These are phyloP conservation scores for Catostylus mosaicus DNA, from an alignment of 30 jellyfish, hydroid and myxozoan species.

Conservation along the genomic window DNA sequence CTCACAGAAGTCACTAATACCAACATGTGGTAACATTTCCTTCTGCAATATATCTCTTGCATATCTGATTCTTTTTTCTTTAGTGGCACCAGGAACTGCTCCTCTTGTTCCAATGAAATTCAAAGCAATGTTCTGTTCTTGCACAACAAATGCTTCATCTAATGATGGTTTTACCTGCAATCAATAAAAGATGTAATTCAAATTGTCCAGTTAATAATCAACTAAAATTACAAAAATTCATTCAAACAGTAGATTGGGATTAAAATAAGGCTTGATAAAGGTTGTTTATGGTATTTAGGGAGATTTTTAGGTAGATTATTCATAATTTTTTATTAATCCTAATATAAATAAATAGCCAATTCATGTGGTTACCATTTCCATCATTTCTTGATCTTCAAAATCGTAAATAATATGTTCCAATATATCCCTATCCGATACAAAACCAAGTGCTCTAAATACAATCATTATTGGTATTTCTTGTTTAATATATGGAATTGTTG, in stretches of 20 bases:
- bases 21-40: conserved; percentile 99
- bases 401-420: conserved; percentile 98
- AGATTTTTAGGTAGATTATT: too few relatives aligned
- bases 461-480: conserved; percentile 99
- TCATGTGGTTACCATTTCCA: conserved; percentile 96
- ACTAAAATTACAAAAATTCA: too few relatives aligned
- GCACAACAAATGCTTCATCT: conserved; percentile 99
- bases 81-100: conserved; percentile 99
- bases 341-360: too few relatives aligned
- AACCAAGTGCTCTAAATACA: conserved; percentile 99
- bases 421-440: conserved; percentile 98
- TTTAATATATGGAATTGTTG: conserved; percentile 96
- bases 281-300: too few relatives aligned
- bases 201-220: not conserved
- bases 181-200: not conserved
- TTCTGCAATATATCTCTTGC: conserved; percentile 98
- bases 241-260: too few relatives aligned
- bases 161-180: conserved; percentile 98
- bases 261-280: too few relatives aligned
- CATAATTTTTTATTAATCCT: too few relatives aligned
- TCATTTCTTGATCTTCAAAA: conserved; percentile 98
- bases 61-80: conserved; percentile 92
- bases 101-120: conserved; percentile 99
- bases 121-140: conserved; percentile 98
- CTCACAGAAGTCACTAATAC: conserved; percentile 99